phyloP scores from a whole-genome alignment of 2,797 vertebrate species.

The Poeciliopsis presidionis region DNA sequence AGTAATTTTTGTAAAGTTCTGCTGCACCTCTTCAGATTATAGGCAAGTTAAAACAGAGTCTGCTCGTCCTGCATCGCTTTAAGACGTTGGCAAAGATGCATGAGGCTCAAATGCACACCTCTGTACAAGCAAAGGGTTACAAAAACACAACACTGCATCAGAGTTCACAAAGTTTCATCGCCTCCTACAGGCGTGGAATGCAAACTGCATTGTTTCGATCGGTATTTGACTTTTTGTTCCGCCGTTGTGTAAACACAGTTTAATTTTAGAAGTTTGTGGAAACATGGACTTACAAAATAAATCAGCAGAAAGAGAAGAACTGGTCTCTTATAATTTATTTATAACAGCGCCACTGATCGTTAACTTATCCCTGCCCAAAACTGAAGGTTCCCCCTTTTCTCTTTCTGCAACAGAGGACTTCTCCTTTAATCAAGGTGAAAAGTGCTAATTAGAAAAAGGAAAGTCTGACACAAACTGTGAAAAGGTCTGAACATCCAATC shows the following conservation, averaged over 20 bases:
- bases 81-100: not conserved
- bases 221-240: not conserved
- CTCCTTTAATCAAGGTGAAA: slow-evolving; percentile 47
- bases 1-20: not conserved
- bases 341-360: not conserved
- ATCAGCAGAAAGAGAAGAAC: not conserved
- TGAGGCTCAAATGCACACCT: not conserved
- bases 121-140: not conserved
- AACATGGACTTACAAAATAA: not conserved
- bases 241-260: not conserved
- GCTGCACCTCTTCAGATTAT: too few species aligned
- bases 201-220: not conserved
- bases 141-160: not conserved
- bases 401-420: slow-evolving; percentile 17
- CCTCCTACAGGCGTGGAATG: not conserved
- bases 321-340: not conserved
- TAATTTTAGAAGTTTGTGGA: not conserved
- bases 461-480: slow-evolving; percentile 19
- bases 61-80: too few species aligned
- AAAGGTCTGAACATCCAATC: slow-evolving; percentile 27
- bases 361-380: not conserved
- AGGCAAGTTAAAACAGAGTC: too few species aligned
- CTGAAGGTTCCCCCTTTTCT: slow-evolving; percentile 2
- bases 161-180: not conserved
- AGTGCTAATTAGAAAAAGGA: slow-evolving; percentile 35